Evolutionary conservation across 2,888 invertebrate genomes (phyloP), one percentile per base, ranked within the genome.

Genomic region (Hermaeophaga mercurialis): DNA sequence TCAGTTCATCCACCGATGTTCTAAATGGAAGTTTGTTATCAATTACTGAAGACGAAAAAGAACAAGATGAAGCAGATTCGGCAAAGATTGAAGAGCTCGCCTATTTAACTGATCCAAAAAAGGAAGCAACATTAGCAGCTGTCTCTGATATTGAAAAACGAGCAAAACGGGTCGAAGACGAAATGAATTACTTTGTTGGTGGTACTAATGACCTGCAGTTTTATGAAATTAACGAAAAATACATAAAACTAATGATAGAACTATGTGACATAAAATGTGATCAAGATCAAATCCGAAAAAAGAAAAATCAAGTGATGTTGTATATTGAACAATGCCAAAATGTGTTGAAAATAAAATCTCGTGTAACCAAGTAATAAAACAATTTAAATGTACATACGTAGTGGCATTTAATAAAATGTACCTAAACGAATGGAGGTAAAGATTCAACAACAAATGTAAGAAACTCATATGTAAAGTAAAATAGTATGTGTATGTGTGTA

Each of bases 311-410:
- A 24, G 60, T 62, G 3, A 41, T 61, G 44, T 44, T 36, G 6
- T 66, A 61, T 38, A 61, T 68, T 19, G 56, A 60, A n/a, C 24
- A 49, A 4, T 67, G 67, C 36, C 65, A 68, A 41, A 56, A 59
- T 12, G 58, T 55, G 15, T 45, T 68, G 26, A 67, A 66, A 31
- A 15, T 26, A 7, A 50, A 50, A 43, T 43, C 22, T 36, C 12
- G 12, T 12, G 22, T 5, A 5, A 22, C 22, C 6, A 22, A 22
- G 6, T 5, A 5, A 22, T 22, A 9, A 36, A 70, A 76, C 39
- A 78, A 81, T 65, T 69, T 80, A 1, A 85, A 84, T 78, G 76
- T 87, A 64, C 78, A 84, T 26, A 86, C 84, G 74, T 80, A 83
- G 57, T 80, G 84, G n/a, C n/a, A n/a, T n/a, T n/a, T n/a, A n/a